Conservation (phyloP, 1,140 invertebrate genomes). For the Meteorus sp. region DNA sequence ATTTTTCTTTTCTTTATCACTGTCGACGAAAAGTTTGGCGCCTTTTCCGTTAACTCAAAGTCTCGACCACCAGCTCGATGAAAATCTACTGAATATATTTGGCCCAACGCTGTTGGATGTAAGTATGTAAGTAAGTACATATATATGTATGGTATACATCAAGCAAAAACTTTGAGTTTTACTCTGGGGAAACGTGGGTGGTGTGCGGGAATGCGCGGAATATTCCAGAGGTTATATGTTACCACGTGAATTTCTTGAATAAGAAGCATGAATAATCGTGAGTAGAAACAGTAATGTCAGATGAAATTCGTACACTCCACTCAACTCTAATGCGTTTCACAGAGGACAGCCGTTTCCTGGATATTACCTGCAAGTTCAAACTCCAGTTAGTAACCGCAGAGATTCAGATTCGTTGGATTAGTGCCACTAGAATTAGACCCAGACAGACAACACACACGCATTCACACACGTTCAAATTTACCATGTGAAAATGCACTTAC, state of each 20-base stretch:
- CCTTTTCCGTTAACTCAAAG: constrained; percentile 15
- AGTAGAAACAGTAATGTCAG: not conserved
- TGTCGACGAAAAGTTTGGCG: constrained; percentile 19
- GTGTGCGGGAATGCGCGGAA: too few species aligned
- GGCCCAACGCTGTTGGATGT: constrained; percentile 9
- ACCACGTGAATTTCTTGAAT: constrained; percentile 10
- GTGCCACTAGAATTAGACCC: constrained; percentile 37
- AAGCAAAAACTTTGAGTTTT: constrained; percentile 8
- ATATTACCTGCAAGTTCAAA: constrained; percentile 33
- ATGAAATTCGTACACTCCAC: not conserved
- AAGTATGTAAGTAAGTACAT: too few species aligned
- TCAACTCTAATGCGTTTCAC: constrained; percentile 35
- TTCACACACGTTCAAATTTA: too few species aligned
- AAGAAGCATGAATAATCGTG: constrained; percentile 27
- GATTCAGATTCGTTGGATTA: constrained; percentile 42
- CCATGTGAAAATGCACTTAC: constrained; percentile 9
- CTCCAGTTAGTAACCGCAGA: constrained; percentile 30
- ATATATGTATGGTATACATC: not conserved
- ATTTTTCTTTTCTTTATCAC: constrained; percentile 4
- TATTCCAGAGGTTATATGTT: constrained; percentile 14
- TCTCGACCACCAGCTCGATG: not conserved
- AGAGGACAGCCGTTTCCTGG: constrained; percentile 40
- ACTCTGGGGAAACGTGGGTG: too few species aligned
- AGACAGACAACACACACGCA: constrained; percentile 32
- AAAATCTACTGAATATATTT: constrained; percentile 29